Evolutionary conservation across 1,140 invertebrate species (phyloP).

Genomic region (Apis dorsata): DNA sequence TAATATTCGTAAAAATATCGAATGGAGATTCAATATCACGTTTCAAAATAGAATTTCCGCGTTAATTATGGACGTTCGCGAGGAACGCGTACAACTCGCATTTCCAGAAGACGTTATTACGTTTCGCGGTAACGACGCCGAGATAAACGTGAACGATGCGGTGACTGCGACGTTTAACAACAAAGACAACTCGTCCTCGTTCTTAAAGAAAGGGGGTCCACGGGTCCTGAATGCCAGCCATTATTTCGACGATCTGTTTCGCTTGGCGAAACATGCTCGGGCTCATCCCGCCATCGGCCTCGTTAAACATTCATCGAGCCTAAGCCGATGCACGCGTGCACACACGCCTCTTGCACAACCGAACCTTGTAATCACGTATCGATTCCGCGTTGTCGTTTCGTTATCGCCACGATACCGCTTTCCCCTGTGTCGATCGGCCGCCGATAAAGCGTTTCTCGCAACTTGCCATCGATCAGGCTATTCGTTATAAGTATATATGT

Average conservation of each 20-base stretch:
- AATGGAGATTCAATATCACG: background rate
- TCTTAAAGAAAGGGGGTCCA: conserved; percentile 34
- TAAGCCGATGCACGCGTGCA: conserved; percentile 24
- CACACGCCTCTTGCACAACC: conserved; percentile 27
- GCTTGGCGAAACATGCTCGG: background rate
- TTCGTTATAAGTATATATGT: background rate
- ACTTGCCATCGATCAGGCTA: background rate
- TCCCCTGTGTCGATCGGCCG: background rate
- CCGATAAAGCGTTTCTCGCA: conserved; percentile 14
- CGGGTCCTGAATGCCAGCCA: conserved; percentile 43
- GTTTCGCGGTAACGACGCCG: conserved; percentile 25
- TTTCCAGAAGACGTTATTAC: conserved; percentile 6
- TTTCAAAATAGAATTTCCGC: background rate
- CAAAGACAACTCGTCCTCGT: conserved; percentile 54
- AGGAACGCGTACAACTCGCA: conserved; percentile 25
- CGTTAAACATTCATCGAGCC: conserved; percentile 55
- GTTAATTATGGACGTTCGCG: conserved; percentile 28
- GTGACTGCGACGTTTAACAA: conserved; percentile 34
- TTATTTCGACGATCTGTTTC: conserved; percentile 45
- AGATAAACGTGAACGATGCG: conserved; percentile 29
- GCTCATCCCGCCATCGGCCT: background rate
- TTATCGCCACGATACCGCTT: conserved; percentile 11
- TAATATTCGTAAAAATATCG: too few species aligned
- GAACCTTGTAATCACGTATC: conserved; percentile 57
- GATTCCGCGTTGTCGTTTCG: conserved; percentile 40